Percentiles rank a stretch among this genome's conserved stretches.
These are phyloP conservation scores for Trogon surrucura DNA, from an alignment of 2,113 vertebrate species.

Conservation along the genomic window DNA sequence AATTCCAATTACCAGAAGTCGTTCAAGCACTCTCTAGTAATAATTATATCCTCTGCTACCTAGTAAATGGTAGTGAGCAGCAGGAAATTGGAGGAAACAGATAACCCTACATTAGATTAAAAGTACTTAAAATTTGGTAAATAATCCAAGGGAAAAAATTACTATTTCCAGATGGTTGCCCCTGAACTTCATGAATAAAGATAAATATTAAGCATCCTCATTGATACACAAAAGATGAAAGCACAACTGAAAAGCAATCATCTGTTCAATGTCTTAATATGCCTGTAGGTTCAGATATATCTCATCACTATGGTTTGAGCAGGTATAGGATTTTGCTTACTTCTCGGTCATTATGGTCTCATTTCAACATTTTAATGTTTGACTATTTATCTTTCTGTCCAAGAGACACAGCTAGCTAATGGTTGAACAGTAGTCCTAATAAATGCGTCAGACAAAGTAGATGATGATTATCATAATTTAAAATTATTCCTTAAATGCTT, in stretches of 20 bases:
- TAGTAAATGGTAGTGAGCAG: background rate
- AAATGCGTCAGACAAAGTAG: constrained; percentile 25
- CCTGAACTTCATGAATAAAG: background rate
- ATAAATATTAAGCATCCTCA: background rate
- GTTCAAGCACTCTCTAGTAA: constrained; percentile 8
- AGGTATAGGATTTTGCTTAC: background rate
- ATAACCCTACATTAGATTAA: background rate
- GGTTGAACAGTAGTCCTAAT: constrained; percentile 14
- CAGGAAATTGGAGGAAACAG: constrained; percentile 10
- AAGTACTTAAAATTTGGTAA: constrained; percentile 5
- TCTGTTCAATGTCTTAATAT: background rate
- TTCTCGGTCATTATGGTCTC: background rate
- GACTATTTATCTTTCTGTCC: constrained; percentile 30
- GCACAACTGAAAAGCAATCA: background rate
- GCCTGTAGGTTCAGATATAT: background rate
- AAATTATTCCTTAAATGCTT: constrained; percentile 44
- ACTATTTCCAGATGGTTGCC: background rate
- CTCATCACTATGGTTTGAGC: background rate
- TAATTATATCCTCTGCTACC: background rate
- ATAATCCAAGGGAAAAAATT: background rate
- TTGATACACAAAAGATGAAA: background rate
- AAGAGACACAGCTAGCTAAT: background rate
- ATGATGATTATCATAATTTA: background rate
- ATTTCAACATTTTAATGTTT: constrained; percentile 14
- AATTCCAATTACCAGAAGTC: constrained; percentile 39